Percentiles rank a stretch among this genome's conserved stretches.
Evolutionary conservation across 1,140 invertebrate species (phyloP).

Genomic region (Argopecten irradians): DNA sequence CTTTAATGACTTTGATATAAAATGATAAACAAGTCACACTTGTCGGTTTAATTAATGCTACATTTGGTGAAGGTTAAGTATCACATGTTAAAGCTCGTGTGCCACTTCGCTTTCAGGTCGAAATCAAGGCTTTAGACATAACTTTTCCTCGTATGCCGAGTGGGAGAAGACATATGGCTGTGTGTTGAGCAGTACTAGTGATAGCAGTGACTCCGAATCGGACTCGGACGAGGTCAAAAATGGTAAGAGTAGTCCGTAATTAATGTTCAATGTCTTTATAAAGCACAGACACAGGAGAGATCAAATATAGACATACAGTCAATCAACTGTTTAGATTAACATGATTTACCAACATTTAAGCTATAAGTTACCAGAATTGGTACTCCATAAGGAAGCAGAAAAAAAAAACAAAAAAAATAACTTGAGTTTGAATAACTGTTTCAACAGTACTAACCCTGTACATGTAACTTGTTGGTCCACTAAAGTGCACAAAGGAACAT

Average conservation of each 20-base stretch:
- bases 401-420: too few relatives aligned
- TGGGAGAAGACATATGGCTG: conserved; percentile 67
- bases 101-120: conserved; percentile 54
- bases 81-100: not conserved
- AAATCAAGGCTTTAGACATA: conserved; percentile 63
- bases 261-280: not conserved
- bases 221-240: conserved; percentile 53
- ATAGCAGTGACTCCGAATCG: conserved; percentile 38
- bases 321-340: not conserved
- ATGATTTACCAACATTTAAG: not conserved
- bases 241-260: conserved; percentile 29
- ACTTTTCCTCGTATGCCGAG: conserved; percentile 63
- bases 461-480: too few relatives aligned
- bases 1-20: not conserved
- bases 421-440: too few relatives aligned
- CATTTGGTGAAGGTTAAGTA: not conserved
- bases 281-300: not conserved
- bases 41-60: not conserved
- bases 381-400: too few relatives aligned
- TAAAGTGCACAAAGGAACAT: too few relatives aligned
- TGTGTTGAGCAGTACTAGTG: conserved; percentile 46
- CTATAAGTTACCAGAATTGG: too few relatives aligned
- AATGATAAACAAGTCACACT: not conserved
- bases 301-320: not conserved
- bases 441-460: too few relatives aligned